Percentiles rank a stretch among this genome's conserved stretches.
These are phyloP conservation scores for Dasypolia templi DNA, from an alignment of 2,888 invertebrate species.

Conservation along the genomic window DNA sequence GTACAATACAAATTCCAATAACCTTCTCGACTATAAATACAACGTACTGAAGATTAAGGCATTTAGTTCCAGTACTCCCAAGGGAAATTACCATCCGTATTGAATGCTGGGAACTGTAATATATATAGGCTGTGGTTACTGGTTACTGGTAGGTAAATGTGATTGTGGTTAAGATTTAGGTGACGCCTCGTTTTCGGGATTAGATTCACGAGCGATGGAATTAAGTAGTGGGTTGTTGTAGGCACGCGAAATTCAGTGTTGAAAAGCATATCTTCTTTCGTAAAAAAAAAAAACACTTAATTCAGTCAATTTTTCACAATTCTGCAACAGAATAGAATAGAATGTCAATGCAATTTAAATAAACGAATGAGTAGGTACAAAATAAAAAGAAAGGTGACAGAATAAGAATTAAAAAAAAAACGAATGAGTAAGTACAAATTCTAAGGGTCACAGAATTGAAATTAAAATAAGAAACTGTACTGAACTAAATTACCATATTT, in stretches of 20 bases:
- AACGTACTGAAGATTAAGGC: conserved; percentile 39
- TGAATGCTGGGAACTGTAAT: conserved; percentile 42
- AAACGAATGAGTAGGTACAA: too few species aligned
- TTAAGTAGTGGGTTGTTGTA: not conserved
- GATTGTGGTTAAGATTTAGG: conserved; percentile 12
- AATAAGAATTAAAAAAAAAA: too few species aligned
- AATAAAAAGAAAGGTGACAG: too few species aligned
- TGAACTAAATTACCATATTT: conserved; percentile 5
- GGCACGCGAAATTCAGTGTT: too few species aligned
- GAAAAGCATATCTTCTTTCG: too few species aligned
- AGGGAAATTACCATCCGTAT: conserved; percentile 57
- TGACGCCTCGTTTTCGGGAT: not conserved
- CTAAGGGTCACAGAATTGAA: too few species aligned
- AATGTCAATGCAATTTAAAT: too few species aligned
- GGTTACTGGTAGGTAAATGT: conserved; percentile 1
- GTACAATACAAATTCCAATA: conserved; percentile 8
- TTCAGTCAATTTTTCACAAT: too few species aligned
- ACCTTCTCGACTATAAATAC: not conserved
- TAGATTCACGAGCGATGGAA: not conserved
- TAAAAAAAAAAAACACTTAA: too few species aligned
- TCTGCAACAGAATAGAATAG: too few species aligned
- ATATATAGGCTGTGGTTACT: conserved; percentile 7
- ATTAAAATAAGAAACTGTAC: too few species aligned
- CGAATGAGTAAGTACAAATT: too few species aligned
- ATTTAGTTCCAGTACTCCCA: conserved; percentile 37